Evolutionary conservation across 2,888 invertebrate species (phyloP).

Genomic region (Caenorhabditis macrosperma): DNA sequence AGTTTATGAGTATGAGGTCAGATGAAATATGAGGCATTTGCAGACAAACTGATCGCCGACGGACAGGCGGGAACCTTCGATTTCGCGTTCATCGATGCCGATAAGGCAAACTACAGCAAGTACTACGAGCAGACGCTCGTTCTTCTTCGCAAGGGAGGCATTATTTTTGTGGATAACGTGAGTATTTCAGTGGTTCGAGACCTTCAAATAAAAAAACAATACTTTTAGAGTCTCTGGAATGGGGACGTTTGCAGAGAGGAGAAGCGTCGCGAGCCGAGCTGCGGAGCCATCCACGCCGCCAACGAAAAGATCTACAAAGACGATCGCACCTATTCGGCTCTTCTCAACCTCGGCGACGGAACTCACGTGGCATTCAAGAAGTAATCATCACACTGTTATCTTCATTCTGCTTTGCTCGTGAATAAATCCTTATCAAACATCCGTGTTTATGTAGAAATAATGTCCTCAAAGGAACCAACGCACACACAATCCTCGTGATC

Average conservation of each 20-base stretch:
- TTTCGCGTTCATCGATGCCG: constrained; percentile 80
- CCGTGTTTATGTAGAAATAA: no score
- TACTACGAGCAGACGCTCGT: constrained; percentile 81
- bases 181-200: constrained; percentile 25
- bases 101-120: constrained; percentile 80
- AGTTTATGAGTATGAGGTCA: no score
- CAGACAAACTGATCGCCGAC: constrained; percentile 69
- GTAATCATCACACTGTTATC: constrained; percentile 11
- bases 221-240: constrained; percentile 36
- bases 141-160: constrained; percentile 81
- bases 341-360: constrained; percentile 78
- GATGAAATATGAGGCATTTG: no score
- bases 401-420: no score
- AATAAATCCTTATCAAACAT: no score
- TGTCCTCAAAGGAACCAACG: no score
- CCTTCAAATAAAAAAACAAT: neutral
- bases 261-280: neutral
- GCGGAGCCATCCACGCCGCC: constrained; percentile 26
- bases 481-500: no score
- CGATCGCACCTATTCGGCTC: constrained; percentile 70
- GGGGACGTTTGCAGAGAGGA: constrained; percentile 15
- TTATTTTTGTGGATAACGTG: constrained; percentile 81
- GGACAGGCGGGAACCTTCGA: constrained; percentile 73
- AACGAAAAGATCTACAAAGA: constrained; percentile 64
- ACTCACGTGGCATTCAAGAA: constrained; percentile 73